Evolutionary conservation across 2,888 invertebrate species (phyloP), one percentile per base, ranked within the genome.

Genomic region (Rhyacophila evoluta): DNA sequence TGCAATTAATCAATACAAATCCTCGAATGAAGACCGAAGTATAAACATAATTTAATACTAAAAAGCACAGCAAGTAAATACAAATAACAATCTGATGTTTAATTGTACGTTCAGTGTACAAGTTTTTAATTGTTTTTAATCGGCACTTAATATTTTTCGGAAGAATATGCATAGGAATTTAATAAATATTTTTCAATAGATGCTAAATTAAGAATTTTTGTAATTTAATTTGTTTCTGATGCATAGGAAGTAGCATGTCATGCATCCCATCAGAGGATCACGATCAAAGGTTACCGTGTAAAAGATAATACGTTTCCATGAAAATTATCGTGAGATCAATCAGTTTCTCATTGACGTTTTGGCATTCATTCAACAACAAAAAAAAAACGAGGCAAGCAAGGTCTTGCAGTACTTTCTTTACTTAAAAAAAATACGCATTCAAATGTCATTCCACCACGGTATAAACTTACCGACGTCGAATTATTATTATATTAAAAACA

Each of bases 351-450:
- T 55, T 55, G 55, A 55, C 19, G 12, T 55, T 10, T 55, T 55
- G 55, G 55, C 55, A 55, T 55, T 15, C 55, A 55, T 55, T 55
- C 55, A 55, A 55, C n/a, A n/a, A 15, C 55, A 55, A 55, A 15
- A 55, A 19, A n/a, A 25, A 10, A 55, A 55, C 55, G 19, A 33
- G 6, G 6, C 29, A 55, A 55, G 15, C 12, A 8, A 15, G 55
- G 19, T 19, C 19, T 55, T 55, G 12, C 55, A 55, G 55, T 19
- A 55, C 55, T 55, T 55, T 55, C 55, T 1, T 55, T 25, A 19
- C 8, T n/a, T n/a, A n/a, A n/a, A 10, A 10, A 15, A 55, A 55
- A 55, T 25, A 55, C 12, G 19, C 19, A 19, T 55, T 55, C 19
- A 55, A 15, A 55, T 19, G 15, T 19, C 15, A 55, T 19, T 19